Evolutionary conservation across 2,888 invertebrate species (phyloP).

Genomic region (Dryococelus australis): DNA sequence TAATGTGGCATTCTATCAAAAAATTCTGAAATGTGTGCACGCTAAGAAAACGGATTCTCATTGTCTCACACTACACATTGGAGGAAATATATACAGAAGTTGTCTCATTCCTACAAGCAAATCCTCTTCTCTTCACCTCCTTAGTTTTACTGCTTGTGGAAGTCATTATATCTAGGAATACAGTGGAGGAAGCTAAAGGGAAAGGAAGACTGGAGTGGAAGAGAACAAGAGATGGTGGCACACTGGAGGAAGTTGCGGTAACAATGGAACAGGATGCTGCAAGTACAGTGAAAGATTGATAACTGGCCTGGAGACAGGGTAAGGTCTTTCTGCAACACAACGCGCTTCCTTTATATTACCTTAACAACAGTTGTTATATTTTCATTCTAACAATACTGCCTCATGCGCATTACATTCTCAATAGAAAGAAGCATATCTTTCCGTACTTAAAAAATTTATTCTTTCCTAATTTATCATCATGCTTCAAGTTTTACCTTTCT

Average conservation of each 20-base stretch:
- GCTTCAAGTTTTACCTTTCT: too few relatives aligned
- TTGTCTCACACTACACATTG: not conserved
- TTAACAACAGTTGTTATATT: constrained; percentile 8
- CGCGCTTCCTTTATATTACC: constrained; percentile 1
- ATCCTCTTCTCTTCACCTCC: constrained; percentile 16
- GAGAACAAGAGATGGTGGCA: not conserved
- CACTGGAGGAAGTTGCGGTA: not conserved
- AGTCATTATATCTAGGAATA: constrained; percentile 38
- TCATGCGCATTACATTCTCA: not conserved
- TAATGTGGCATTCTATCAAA: not conserved
- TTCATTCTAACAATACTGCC: constrained; percentile 8
- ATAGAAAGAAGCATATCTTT: not conserved
- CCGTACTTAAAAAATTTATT: too few relatives aligned
- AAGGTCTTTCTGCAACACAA: constrained; percentile 8
- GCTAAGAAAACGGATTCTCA: constrained; percentile 1
- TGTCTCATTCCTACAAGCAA: constrained; percentile 16
- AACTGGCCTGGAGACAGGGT: constrained; percentile 1
- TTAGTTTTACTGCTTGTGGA: constrained; percentile 41
- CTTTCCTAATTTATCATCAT: too few relatives aligned
- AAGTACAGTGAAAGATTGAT: constrained; percentile 16
- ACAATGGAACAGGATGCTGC: constrained; percentile 29
- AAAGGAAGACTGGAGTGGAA: constrained; percentile 20
- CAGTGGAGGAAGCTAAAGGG: constrained; percentile 31
- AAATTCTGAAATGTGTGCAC: not conserved
- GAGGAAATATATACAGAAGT: constrained; percentile 9